Conservation (phyloP, 2,888 invertebrate genomes). For the Trachelus tabidus region DNA sequence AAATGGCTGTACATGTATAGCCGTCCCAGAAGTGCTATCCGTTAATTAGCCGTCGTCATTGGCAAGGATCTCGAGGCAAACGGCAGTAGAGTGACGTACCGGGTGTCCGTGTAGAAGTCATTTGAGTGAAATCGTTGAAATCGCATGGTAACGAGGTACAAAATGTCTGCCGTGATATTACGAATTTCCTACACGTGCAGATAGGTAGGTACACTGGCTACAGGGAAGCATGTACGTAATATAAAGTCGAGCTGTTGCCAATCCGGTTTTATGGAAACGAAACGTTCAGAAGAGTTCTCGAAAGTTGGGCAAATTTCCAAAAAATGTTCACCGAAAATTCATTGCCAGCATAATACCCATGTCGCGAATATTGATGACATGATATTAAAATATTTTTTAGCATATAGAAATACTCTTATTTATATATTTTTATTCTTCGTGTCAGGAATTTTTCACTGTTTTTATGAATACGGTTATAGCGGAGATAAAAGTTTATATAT, state of each 20-base stretch:
- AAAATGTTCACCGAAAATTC: background rate
- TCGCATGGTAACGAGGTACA: background rate
- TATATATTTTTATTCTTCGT: background rate
- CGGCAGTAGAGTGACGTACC: background rate
- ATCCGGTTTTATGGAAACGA: background rate
- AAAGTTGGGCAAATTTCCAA: background rate
- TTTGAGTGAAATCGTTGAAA: background rate
- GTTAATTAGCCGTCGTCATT: background rate
- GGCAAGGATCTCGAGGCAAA: background rate
- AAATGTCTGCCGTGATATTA: background rate
- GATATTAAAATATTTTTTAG: background rate
- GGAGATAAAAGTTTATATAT: background rate
- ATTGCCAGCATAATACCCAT: background rate
- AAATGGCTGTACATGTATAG: background rate
- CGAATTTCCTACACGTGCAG: background rate
- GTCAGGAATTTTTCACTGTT: background rate
- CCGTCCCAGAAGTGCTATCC: background rate
- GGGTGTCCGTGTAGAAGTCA: background rate
- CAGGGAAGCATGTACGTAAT: background rate
- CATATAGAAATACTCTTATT: background rate
- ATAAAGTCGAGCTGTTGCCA: background rate
- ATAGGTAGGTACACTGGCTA: background rate
- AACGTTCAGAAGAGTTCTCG: background rate
- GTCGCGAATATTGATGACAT: background rate
- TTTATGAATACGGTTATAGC: background rate